These are phyloP conservation scores for Gambusia yucatana DNA, from an alignment of 2,797 vertebrate genomes.

Conservation along the genomic window DNA sequence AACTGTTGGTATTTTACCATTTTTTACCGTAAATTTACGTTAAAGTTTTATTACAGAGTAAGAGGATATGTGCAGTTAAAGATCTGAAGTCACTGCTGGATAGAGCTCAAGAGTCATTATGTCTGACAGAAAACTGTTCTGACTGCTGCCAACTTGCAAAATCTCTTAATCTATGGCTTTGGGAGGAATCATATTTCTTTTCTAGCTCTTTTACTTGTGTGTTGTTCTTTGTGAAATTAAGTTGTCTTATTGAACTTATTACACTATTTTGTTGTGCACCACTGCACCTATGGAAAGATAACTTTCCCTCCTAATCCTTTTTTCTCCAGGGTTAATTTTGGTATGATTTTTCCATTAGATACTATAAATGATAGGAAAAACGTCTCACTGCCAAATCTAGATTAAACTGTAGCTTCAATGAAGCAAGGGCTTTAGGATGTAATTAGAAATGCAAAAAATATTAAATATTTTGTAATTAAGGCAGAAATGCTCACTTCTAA, in stretches of 20 bases:
- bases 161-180: slow-evolving; percentile 28
- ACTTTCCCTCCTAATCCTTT: slow-evolving; percentile 25
- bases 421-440: slow-evolving; percentile 16
- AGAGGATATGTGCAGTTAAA: slow-evolving; percentile 36
- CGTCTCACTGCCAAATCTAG: slow-evolving; percentile 11
- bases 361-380: slow-evolving; percentile 16
- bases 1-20: no score
- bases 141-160: slow-evolving; percentile 36
- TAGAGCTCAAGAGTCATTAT: slow-evolving; percentile 25
- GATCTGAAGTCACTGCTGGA: slow-evolving; percentile 50
- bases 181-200: slow-evolving; percentile 20
- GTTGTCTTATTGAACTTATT: slow-evolving; percentile 40
- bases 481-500: slow-evolving; percentile 37
- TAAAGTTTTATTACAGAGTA: no score
- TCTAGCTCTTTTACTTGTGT: slow-evolving; percentile 29
- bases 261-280: slow-evolving; percentile 7
- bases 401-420: slow-evolving; percentile 28
- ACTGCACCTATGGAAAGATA: slow-evolving; percentile 11
- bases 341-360: slow-evolving; percentile 21
- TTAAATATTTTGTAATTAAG: slow-evolving; percentile 33
- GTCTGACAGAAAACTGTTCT: slow-evolving; percentile 30
- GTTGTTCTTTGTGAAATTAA: slow-evolving; percentile 31
- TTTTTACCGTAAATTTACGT: no score
- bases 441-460: slow-evolving; percentile 50
- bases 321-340: slow-evolving; percentile 24